Evolutionary conservation across 2,888 invertebrate species (phyloP), one percentile per base, ranked within the genome.

Genomic region (Julus scanicus): DNA sequence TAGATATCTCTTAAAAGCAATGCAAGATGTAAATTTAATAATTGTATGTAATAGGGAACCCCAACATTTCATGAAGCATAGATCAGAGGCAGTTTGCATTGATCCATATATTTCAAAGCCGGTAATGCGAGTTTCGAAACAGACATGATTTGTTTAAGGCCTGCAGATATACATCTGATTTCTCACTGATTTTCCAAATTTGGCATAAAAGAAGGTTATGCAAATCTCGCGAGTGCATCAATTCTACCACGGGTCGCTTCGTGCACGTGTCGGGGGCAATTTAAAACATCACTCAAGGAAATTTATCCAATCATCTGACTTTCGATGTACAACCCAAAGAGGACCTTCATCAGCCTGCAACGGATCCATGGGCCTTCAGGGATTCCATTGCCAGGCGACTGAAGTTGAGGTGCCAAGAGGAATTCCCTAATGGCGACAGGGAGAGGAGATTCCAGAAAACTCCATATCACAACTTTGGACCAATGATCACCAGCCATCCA

Each of bases 301-400:
- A 5, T 71, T 71, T 71, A 71, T 71, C 63, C 63, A 71, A 71
- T 71, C 20, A 71, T 20, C 63, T 71, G 63, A 71, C 63, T 71
- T 71, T n/a, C 63, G 63, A 71, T 71, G 63, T 20, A 71, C 63
- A 71, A 29, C 63, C 63, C 63, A 20, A 5, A 63, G n/a, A 63
- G 57, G 17, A 71, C 63, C 63, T 71, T 71, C 63, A 20, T 71
- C 63, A 20, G 20, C 63, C 20, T 20, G 9, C 63, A 20, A 71
- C 63, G 20, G 29, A 71, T 71, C 20, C 63, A 20, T 29, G 5
- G 63, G 63, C 20, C 63, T 71, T 71, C 9, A 29, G 63, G 63
- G 63, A 17, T 71, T 11, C 0, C 63, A 9, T 71, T 57, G n/a
- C 29, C 20, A 20, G 63, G 63, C 20, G 63, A 71, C 63, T 20